These are phyloP conservation scores for Rhagologus leucostigma DNA, from an alignment of 2,113 vertebrate species.

Conservation along the genomic window DNA sequence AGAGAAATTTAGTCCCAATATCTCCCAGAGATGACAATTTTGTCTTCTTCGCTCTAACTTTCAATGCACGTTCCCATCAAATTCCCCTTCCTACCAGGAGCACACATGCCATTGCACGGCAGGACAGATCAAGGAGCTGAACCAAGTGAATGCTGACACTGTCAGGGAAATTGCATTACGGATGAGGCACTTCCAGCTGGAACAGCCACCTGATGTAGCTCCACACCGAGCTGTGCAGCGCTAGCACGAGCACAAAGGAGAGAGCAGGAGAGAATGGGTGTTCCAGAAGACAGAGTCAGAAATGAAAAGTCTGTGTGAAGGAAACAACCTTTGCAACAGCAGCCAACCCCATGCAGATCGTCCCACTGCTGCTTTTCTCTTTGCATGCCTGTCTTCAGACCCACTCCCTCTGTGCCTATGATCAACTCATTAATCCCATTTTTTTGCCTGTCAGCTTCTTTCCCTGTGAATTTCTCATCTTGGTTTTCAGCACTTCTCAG, in stretches of 20 bases:
- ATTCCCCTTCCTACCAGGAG: background rate
- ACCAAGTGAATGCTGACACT: background rate
- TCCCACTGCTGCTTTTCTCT: background rate
- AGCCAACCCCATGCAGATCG: accelerated
- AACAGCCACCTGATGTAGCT: background rate
- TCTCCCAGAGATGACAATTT: background rate
- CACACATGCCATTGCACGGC: background rate
- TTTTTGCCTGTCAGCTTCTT: background rate
- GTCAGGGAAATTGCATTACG: background rate
- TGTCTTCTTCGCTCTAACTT: background rate
- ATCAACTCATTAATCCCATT: background rate
- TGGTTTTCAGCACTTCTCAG: background rate
- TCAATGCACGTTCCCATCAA: background rate
- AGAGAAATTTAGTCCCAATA: background rate
- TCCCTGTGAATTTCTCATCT: background rate
- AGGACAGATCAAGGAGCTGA: background rate
- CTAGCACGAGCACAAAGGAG: background rate
- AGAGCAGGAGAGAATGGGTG: background rate
- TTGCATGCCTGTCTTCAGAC: accelerated
- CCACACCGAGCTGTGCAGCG: background rate
- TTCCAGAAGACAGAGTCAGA: background rate
- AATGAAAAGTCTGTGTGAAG: background rate
- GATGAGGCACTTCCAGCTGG: background rate
- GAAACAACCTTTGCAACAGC: background rate
- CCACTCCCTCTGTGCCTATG: background rate